Conservation (phyloP, 2,797 vertebrate genomes). For the Echiichthys vipera region DNA sequence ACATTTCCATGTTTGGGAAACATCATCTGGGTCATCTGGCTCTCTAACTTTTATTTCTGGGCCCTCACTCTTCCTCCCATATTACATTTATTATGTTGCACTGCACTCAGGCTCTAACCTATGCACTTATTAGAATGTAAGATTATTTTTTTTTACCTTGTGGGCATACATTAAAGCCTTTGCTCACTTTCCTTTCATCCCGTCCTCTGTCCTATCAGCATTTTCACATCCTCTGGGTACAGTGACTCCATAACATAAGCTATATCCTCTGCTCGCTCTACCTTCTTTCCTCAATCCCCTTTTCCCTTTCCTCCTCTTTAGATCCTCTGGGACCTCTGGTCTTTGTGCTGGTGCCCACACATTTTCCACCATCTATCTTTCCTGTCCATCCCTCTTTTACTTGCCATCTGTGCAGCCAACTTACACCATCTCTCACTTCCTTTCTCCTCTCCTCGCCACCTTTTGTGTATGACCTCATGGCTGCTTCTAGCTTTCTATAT, state of each 20-base stretch:
- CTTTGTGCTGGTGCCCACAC: constrained; percentile 36
- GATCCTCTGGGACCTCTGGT: constrained; percentile 50
- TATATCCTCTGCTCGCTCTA: constrained; percentile 34
- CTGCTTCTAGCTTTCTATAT: constrained; percentile 8
- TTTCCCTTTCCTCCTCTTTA: constrained; percentile 18
- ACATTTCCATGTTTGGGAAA: not conserved
- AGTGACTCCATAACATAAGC: constrained; percentile 79
- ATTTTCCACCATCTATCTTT: constrained; percentile 41
- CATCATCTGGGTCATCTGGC: not conserved
- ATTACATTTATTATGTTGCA: not conserved
- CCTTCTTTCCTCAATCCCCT: constrained; percentile 28
- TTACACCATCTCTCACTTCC: not conserved
- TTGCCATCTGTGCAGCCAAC: constrained; percentile 48
- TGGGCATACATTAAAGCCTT: constrained; percentile 21
- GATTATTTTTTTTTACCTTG: not conserved
- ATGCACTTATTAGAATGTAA: not conserved
- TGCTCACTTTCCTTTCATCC: constrained; percentile 14
- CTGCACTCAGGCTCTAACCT: constrained; percentile 6
- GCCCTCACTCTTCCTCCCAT: not conserved
- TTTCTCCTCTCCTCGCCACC: not conserved
- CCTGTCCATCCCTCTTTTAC: constrained; percentile 29
- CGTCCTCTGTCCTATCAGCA: constrained; percentile 74
- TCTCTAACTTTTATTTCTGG: not conserved
- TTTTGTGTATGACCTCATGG: constrained; percentile 22
- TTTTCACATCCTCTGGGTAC: constrained; percentile 87